Evolutionary conservation across 1,140 invertebrate genomes (phyloP).

Genomic region (Orius insidiosus): DNA sequence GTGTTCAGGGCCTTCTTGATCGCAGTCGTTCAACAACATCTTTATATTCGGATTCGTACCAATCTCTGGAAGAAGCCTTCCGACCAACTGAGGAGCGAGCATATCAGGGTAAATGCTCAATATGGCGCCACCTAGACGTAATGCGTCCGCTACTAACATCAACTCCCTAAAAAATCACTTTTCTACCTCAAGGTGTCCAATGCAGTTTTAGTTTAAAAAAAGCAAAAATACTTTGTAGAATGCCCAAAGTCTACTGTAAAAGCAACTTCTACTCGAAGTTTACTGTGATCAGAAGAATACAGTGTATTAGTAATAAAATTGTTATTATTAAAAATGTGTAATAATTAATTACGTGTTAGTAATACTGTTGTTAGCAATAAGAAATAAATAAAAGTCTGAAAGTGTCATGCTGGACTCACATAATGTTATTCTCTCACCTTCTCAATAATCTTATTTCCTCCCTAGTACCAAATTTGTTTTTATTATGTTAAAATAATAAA

Average conservation of each 20-base stretch:
- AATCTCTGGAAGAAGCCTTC: conserved; percentile 83
- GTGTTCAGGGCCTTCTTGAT: conserved; percentile 64
- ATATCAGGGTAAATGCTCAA: conserved; percentile 83
- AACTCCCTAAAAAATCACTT: conserved; percentile 48
- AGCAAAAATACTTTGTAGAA: background rate
- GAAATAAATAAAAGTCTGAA: background rate
- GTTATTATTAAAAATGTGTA: too few relatives aligned
- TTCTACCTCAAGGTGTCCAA: conserved; percentile 13
- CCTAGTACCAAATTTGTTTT: conserved; percentile 12
- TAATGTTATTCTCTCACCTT: conserved; percentile 16
- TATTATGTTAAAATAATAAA: too few relatives aligned
- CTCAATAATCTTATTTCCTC: conserved; percentile 19
- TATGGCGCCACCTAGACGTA: conserved; percentile 80
- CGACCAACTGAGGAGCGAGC: conserved; percentile 86
- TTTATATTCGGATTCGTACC: conserved; percentile 65
- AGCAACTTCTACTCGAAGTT: too few relatives aligned
- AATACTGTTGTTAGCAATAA: background rate
- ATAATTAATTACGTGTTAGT: too few relatives aligned
- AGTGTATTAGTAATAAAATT: background rate
- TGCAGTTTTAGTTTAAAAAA: background rate
- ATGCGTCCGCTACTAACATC: conserved; percentile 83
- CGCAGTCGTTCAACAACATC: conserved; percentile 76
- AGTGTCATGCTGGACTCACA: conserved; percentile 13
- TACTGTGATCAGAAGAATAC: background rate
- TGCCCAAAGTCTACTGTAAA: too few relatives aligned